Conservation (phyloP, 2,888 invertebrate species). For the Corythucha ciliata region DNA sequence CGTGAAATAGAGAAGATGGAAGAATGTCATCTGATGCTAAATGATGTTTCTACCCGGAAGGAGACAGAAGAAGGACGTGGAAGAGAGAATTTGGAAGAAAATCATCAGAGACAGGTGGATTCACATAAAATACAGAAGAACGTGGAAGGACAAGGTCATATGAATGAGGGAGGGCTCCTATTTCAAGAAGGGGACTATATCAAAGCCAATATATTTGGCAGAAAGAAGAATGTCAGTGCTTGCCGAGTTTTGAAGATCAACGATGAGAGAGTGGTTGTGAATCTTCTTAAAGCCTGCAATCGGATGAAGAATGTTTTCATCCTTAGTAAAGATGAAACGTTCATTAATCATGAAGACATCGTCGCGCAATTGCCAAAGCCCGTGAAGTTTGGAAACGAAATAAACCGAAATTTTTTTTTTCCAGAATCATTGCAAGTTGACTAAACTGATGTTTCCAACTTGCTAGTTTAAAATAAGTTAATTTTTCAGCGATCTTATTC, state of each 20-base stretch:
- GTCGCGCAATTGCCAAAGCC: conserved; percentile 5
- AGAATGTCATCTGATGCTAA: too few relatives aligned
- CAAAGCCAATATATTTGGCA: not conserved
- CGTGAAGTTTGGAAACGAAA: not conserved
- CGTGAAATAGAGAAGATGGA: too few relatives aligned
- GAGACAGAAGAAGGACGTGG: not conserved
- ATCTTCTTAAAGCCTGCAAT: not conserved
- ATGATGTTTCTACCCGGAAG: too few relatives aligned
- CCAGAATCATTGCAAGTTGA: not conserved
- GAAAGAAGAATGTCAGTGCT: conserved; percentile 2
- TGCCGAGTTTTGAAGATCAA: conserved; percentile 4
- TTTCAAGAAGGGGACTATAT: conserved; percentile 6
- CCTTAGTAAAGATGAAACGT: not conserved
- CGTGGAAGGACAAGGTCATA: not conserved
- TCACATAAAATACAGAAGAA: not conserved
- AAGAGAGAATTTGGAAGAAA: too few relatives aligned
- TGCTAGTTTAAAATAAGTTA: too few relatives aligned
- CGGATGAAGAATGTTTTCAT: conserved; percentile 6
- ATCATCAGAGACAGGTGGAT: too few relatives aligned
- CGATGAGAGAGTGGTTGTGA: not conserved
- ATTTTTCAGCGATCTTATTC: too few relatives aligned
- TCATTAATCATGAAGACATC: not conserved
- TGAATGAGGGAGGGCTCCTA: conserved; percentile 6
- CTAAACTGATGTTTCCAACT: conserved; percentile 1
- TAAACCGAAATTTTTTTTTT: conserved; percentile 4